Base-by-base conservation (phyloP, 2,113 vertebrate species). In the Micromys minutus region DNA sequence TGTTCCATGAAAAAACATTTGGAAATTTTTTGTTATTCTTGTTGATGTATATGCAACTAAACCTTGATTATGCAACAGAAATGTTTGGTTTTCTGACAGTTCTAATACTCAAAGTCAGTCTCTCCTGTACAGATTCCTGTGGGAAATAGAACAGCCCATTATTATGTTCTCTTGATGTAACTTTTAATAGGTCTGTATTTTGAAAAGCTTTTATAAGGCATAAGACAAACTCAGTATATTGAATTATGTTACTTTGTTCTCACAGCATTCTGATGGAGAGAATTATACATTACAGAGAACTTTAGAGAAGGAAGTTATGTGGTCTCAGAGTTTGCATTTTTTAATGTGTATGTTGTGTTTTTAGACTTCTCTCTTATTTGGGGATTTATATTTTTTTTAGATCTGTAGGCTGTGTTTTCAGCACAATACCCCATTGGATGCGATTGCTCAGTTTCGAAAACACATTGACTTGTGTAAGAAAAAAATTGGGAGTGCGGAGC, bases 321-420 rank as follows among this genome's bases (percentile, higher is more conserved):
- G 22, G 13, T n/a, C 67, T 95, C 75, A 81, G 2, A 9, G 12
- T 72, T 72, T 19, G 26, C 22, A 3, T 57, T 72, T n/a, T 10
- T 39, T 39, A 55, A 29, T 50, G 11, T 50, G 61, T 50, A 11
- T 87, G 50, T 5, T 57, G 50, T 72, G 22, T 21, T 7, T 93
- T 90, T 80, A 59, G 61, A 77, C 61, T 72, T 50, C 29, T 47
- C n/a, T 42, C 74, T 45, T 59, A 52, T 69, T 81, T 84, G 45
- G 76, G 79, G 7, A 1, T 85, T 93, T 91, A 34, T 90, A 39
- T 97, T 63, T 97, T n/a, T 47, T 94, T 22, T 95, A 99, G 99
- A 99, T 99, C 94, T 99, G 99, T 95, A 99, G 99, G 50, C 98
- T 99, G 77, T 99, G 99, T 98, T 99, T 99, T 98, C 99, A 99